Base-by-base conservation (phyloP, 2,888 invertebrate genomes). In the Melanostoma scalare region DNA sequence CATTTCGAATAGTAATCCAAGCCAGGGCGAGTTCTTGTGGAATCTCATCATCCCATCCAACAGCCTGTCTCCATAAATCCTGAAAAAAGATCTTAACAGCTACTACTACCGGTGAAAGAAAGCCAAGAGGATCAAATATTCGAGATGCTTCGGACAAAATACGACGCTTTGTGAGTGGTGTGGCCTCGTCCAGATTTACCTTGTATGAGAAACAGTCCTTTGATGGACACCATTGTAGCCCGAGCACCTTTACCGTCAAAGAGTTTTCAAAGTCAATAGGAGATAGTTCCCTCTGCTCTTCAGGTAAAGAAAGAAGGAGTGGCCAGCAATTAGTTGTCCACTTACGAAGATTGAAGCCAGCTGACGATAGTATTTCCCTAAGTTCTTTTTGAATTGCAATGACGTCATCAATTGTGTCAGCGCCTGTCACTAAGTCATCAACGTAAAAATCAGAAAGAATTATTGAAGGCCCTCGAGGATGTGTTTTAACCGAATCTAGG, bases 361-460 rank as follows among this genome's bases (percentile, higher is more conserved):
- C 61, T 2, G 35, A 46, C 33, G n/a, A 4, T 0, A 61, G 20
- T 3, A 10, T 3, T 1, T 38, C 63, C 20, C 50, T 52, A n/a
- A 60, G 31, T 38, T 60, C 58, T 10, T n/a, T 3, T 9, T 20
- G 52, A 48, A 35, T 60, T 4, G 9, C 6, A 0, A 33, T 48
- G 6, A 48, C 6, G 5, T 52, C 35, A 3, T 60, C 38, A 8
- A 60, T 33, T 6, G 42, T 52, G n/a, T 79, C 67, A n/a, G 63
- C 61, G 6, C 85, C 76, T 6, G 80, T 69, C 30, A 86, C 58
- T 2, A 79, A 30, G 40, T 86, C 86, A 72, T 87, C 86, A 9
- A 87, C 80, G 50, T 87, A 88, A 46, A 87, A 85, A 55, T 85
- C 86, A 20, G 20, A 20, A 20, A 20, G 20, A n/a, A n/a, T n/a